Conservation (phyloP, 2,888 invertebrate genomes). For the Pyrocoelia pectoralis region DNA sequence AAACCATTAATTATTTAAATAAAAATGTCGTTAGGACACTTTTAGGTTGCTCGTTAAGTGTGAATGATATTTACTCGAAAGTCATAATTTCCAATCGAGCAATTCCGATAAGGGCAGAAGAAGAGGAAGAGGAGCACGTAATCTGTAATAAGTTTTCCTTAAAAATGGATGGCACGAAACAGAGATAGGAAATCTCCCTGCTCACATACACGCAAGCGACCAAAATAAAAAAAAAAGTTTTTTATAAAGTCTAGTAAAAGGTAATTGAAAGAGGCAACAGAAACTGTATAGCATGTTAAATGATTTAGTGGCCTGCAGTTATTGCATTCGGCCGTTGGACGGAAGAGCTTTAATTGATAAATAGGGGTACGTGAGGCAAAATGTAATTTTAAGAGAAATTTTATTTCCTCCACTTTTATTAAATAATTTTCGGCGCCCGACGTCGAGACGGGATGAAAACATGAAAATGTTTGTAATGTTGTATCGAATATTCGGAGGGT, state of each 20-base stretch:
- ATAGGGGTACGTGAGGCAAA: constrained; percentile 52
- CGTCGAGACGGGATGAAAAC: background rate
- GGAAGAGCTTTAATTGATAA: constrained; percentile 55
- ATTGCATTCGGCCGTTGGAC: constrained; percentile 49
- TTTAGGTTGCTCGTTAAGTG: background rate
- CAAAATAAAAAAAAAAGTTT: constrained; percentile 13
- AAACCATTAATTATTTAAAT: too few species aligned
- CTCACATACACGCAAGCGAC: constrained; percentile 7
- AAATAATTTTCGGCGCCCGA: constrained; percentile 29
- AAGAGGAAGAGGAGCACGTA: constrained; percentile 25
- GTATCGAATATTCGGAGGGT: constrained; percentile 23
- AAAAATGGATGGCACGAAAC: constrained; percentile 21
- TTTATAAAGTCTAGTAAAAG: constrained; percentile 27
- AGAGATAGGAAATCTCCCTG: constrained; percentile 15
- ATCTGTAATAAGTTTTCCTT: constrained; percentile 34
- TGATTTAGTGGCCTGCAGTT: constrained; percentile 53
- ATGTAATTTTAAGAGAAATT: constrained; percentile 39
- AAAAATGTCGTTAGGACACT: too few species aligned
- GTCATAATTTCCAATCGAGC: constrained; percentile 20
- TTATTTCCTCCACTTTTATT: constrained; percentile 28
- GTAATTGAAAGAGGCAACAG: constrained; percentile 51
- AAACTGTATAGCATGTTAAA: constrained; percentile 54
- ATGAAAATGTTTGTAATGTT: constrained; percentile 13
- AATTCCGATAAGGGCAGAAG: constrained; percentile 27
- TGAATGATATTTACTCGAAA: background rate